Base-by-base conservation (phyloP, 2,113 vertebrate species). In the Callaeas wilsoni region DNA sequence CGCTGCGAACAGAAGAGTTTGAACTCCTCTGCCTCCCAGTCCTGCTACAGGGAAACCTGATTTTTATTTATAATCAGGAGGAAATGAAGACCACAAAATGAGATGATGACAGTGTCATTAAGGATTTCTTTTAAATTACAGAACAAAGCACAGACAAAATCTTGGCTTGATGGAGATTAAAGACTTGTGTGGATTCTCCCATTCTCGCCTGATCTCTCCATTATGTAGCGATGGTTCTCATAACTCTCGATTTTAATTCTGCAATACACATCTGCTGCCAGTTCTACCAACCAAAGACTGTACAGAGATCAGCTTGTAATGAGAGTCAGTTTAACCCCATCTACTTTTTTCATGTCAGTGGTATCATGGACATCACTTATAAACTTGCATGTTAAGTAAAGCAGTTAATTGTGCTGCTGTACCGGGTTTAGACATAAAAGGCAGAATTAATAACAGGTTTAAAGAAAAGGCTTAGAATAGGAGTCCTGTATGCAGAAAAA, bases 341-440 rank as follows among this genome's bases (percentile, higher is more conserved):
- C 91, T 47, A 26, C 49, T 89, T 78, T 44, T 69, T 65, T 81
- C 57, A 23, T 62, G 77, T 87, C 93, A 85, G 49, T 16, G 16
- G 32, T 50, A 84, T 93, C 83, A 26, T 0, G 71, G 62, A 76
- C 52, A 87, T 90, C 53, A 4, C 50, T 76, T 55, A 37, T 8
- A 89, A 74, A 90, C 75, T 84, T 70, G 50, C 73, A 88, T 32
- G 75, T 76, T 92, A 95, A 94, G 44, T 57, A 87, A 81, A 90
- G 69, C 90, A 93, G 81, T 87, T 96, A 96, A 96, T 89, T 96
- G 74, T 87, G 69, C 44, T 68, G 55, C 70, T 73, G 59, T 53
- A 67, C 22, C 5, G 5, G 37, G 52, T 85, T 87, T 77, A 77
- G 70, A 89, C 67, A 87, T 92, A 55, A 94, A 94, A 96, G 87